Conservation (phyloP, 2,113 vertebrate species). For the Eudyptes chrysolophus region DNA sequence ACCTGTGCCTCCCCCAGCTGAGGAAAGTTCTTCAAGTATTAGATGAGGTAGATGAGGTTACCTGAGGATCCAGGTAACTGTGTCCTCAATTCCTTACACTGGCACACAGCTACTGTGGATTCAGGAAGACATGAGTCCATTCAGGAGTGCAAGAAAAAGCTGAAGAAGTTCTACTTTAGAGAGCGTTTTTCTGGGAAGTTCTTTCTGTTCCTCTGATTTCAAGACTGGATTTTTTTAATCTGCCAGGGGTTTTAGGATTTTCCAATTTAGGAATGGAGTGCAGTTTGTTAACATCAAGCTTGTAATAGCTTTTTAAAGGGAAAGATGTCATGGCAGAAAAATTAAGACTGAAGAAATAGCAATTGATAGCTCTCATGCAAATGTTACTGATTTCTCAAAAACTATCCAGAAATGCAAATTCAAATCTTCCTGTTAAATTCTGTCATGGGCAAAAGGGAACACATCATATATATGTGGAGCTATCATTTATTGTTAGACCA, state of each 20-base stretch:
- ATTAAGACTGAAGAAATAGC: not conserved
- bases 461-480: accelerated
- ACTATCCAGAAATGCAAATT: not conserved
- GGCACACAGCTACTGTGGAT: not conserved
- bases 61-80: not conserved
- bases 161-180: not conserved
- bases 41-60: not conserved
- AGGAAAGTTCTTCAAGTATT: not conserved
- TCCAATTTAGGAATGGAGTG: not conserved
- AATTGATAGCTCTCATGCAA: not conserved
- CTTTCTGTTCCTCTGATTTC: not conserved
- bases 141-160: not conserved
- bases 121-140: not conserved
- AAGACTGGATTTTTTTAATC: not conserved
- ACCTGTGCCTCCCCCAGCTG: not conserved
- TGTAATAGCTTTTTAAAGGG: not conserved
- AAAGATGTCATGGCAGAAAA: not conserved
- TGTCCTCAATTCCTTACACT: not conserved
- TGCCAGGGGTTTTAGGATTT: not conserved
- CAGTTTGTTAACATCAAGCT: not conserved
- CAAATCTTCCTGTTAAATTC: not conserved
- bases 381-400: not conserved
- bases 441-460: not conserved
- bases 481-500: not conserved
- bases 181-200: not conserved